Percentiles rank a stretch among this genome's conserved stretches.
Conservation (phyloP, 53 echinoderm and acorn worm genomes). For the Hippasteria phrygiana region DNA sequence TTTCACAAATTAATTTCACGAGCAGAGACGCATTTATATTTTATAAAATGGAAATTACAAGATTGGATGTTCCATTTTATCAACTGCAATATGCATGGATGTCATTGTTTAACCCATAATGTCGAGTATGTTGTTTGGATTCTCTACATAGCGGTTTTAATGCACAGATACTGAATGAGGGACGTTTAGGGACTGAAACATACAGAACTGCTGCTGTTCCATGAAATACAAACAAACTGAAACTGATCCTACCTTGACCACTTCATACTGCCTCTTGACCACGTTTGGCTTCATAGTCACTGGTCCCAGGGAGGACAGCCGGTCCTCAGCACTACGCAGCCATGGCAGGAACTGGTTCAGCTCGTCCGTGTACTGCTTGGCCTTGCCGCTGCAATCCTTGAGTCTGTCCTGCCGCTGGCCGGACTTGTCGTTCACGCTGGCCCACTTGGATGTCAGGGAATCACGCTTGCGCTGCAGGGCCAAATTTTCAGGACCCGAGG, state of each 20-base stretch:
- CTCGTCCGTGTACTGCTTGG: conserved; percentile 94
- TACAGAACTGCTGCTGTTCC: background rate
- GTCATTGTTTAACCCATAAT: no score
- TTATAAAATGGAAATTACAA: no score
- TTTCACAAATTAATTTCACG: no score
- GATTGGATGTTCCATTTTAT: no score
- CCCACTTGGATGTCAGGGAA: conserved; percentile 84
- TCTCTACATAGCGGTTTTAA: no score
- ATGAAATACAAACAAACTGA: background rate
- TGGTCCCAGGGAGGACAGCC: conserved; percentile 86
- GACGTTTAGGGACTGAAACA: no score
- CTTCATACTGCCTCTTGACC: conserved; percentile 93
- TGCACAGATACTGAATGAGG: no score
- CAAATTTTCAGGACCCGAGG: conserved; percentile 78
- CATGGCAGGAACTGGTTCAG: conserved; percentile 94
- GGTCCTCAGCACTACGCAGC: conserved; percentile 94
- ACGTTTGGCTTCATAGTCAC: conserved; percentile 92
- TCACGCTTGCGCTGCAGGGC: conserved; percentile 87
- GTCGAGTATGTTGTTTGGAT: no score
- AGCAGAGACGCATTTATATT: no score
- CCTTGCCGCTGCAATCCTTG: conserved; percentile 78
- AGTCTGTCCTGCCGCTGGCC: conserved; percentile 81
- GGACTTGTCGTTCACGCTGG: conserved; percentile 77
- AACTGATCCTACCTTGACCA: conserved; percentile 79
- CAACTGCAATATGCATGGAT: no score